A percentile compares a stretch with the other conserved stretches of the same genome.
Evolutionary conservation across 1,140 invertebrate genomes (phyloP).

Genomic region (Camponotus vicinus): DNA sequence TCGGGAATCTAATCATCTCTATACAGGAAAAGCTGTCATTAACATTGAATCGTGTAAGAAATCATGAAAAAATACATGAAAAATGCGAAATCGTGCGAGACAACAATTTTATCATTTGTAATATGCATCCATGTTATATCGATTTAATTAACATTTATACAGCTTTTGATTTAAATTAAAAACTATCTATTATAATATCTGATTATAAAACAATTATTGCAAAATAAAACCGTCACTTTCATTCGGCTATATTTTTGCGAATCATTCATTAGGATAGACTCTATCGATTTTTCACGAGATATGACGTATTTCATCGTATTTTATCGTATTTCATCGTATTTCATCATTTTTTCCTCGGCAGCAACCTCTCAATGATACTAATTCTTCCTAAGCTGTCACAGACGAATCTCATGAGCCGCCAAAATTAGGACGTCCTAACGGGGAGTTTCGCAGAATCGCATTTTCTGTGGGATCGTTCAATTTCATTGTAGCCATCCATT

Average conservation of each 20-base stretch:
- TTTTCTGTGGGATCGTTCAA: constrained; percentile 64
- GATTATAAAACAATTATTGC: not conserved
- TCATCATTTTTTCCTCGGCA: constrained; percentile 34
- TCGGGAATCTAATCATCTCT: constrained; percentile 56
- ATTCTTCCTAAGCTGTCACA: constrained; percentile 28
- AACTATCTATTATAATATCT: not conserved
- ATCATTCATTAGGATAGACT: not conserved
- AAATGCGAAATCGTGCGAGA: no score
- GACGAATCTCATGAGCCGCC: not conserved
- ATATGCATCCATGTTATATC: not conserved
- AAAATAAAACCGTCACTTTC: not conserved
- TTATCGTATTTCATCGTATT: constrained; percentile 21
- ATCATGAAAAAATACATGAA: not conserved
- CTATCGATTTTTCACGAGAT: not conserved
- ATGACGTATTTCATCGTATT: not conserved
- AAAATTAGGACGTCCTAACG: not conserved
- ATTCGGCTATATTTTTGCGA: not conserved
- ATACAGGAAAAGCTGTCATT: constrained; percentile 25
- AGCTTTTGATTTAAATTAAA: not conserved
- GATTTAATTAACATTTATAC: not conserved
- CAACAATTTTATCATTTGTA: not conserved
- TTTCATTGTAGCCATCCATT: constrained; percentile 64
- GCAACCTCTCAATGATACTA: constrained; percentile 26
- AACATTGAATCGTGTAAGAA: not conserved
- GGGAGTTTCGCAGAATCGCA: constrained; percentile 18